Conservation (phyloP, 2,113 vertebrate genomes). For the crab-eating macaque (Macaca fascicularis) region DNA sequence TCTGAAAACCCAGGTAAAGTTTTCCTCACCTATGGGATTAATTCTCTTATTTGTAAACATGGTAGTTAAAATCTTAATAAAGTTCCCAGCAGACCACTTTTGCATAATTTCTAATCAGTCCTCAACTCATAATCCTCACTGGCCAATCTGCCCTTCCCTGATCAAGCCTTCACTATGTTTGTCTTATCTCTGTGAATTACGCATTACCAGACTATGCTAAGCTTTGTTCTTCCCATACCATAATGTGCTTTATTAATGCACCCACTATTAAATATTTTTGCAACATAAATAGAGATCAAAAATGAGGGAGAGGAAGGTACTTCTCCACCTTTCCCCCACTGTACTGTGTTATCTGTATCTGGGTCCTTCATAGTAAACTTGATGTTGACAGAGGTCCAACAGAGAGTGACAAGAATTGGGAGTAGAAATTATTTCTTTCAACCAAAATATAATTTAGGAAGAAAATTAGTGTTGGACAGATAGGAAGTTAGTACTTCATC, state of each 20-base stretch:
- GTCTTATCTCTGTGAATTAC: not conserved
- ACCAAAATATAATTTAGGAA: not conserved
- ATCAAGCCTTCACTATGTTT: not conserved
- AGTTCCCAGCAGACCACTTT: not conserved
- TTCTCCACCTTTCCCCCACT: not conserved
- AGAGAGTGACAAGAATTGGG: not conserved
- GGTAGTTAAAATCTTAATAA: not conserved
- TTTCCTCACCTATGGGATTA: not conserved
- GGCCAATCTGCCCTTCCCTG: not conserved
- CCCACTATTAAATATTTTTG: not conserved
- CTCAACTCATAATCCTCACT: not conserved
- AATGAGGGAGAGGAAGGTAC: not conserved
- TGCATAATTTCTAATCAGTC: not conserved
- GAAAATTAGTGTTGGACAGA: not conserved
- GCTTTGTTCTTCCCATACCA: not conserved
- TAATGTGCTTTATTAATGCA: not conserved
- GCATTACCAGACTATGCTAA: not conserved
- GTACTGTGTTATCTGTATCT: not conserved
- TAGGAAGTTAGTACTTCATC: not conserved
- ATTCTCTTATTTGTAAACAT: not conserved
- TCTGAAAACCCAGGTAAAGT: not conserved
- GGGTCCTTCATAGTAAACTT: not conserved
- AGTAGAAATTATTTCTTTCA: conserved; percentile 24
- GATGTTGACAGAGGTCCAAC: not conserved
- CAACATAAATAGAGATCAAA: not conserved